Evolutionary conservation across 2,113 vertebrate species (phyloP).

Genomic region (Paralichthys olivaceus): DNA sequence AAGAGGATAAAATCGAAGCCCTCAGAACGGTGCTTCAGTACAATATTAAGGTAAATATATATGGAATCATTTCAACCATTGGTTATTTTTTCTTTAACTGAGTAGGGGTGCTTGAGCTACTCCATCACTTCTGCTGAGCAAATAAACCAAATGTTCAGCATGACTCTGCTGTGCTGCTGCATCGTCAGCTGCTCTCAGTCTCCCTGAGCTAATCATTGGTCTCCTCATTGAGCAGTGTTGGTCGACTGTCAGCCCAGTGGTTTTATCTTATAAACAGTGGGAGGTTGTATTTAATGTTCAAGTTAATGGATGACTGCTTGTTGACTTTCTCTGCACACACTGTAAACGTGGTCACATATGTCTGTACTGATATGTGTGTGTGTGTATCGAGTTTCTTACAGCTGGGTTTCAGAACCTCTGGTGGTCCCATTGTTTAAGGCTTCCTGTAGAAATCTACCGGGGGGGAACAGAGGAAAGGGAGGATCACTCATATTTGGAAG

Average conservation of each 20-base stretch:
- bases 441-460: conserved; percentile 72
- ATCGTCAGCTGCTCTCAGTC: background rate
- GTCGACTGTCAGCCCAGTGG: background rate
- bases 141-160: conserved; percentile 31
- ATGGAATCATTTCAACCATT: background rate
- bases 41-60: background rate
- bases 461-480: conserved; percentile 72
- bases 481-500: conserved; percentile 56
- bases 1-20: background rate
- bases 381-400: conserved; percentile 44
- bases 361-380: conserved; percentile 13
- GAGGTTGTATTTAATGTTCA: conserved; percentile 6
- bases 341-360: conserved; percentile 16
- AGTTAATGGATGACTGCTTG: conserved; percentile 4
- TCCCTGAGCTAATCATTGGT: conserved; percentile 5
- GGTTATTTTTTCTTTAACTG: background rate
- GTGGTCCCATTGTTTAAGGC: conserved; percentile 75
- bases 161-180: conserved; percentile 39
- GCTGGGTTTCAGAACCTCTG: conserved; percentile 54
- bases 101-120: background rate
- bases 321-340: conserved; percentile 13
- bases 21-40: background rate
- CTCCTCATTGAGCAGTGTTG: conserved; percentile 2
- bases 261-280: conserved; percentile 29
- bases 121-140: conserved; percentile 29